These are phyloP conservation scores for Trypoxylus dichotomus DNA, from an alignment of 1,140 invertebrate species.

Conservation along the genomic window DNA sequence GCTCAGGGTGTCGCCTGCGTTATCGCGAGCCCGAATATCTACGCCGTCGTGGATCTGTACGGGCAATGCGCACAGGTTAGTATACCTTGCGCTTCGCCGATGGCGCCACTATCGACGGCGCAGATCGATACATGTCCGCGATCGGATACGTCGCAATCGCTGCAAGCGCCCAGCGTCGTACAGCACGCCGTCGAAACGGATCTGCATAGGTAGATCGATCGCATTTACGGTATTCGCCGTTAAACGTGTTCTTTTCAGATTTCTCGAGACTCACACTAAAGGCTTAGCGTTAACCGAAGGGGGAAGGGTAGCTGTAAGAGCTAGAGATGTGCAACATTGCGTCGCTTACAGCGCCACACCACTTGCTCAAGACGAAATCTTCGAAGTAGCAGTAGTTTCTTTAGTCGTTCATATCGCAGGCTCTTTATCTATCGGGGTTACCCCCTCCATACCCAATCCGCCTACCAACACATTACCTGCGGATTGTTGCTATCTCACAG, in stretches of 20 bases:
- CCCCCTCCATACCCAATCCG: conserved; percentile 63
- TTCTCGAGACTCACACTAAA: conserved; percentile 73
- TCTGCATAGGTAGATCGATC: conserved; percentile 37
- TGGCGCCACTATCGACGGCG: conserved; percentile 35
- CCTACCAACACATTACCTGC: conserved; percentile 60
- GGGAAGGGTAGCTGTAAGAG: conserved; percentile 65
- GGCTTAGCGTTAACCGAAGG: conserved; percentile 72
- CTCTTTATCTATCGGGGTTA: conserved; percentile 75
- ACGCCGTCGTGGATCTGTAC: conserved; percentile 93
- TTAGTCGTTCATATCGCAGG: conserved; percentile 71
- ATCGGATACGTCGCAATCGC: conserved; percentile 49
- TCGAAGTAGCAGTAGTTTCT: conserved; percentile 69
- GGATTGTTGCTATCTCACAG: conserved; percentile 68
- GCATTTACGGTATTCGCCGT: not conserved
- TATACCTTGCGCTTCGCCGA: conserved; percentile 53
- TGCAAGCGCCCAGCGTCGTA: conserved; percentile 47
- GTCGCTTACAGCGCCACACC: conserved; percentile 74
- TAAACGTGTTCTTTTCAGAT: conserved; percentile 41
- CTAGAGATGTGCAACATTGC: conserved; percentile 67
- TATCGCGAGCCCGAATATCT: conserved; percentile 79
- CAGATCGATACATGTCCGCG: conserved; percentile 41
- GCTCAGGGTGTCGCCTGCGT: conserved; percentile 87
- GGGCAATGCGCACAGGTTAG: conserved; percentile 90
- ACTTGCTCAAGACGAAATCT: conserved; percentile 73
- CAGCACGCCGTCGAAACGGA: conserved; percentile 47